These are phyloP conservation scores for Pardalotus punctatus DNA, from an alignment of 2,113 vertebrate genomes.

Conservation along the genomic window DNA sequence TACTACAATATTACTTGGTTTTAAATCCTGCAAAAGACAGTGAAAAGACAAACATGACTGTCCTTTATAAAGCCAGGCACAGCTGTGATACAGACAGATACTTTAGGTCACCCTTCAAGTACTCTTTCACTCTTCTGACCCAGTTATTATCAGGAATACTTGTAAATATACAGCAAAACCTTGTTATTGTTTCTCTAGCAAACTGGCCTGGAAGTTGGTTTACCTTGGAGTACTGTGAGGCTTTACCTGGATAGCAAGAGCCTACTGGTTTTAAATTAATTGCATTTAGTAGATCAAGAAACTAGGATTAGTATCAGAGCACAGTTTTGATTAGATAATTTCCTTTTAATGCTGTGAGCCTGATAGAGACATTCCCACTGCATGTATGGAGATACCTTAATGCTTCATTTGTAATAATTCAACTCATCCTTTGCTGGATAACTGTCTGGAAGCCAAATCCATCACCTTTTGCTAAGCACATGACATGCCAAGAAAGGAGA, in stretches of 20 bases:
- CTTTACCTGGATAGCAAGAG: neutral
- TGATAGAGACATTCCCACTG: neutral
- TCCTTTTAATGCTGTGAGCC: neutral
- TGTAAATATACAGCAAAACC: neutral
- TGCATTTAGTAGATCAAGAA: neutral
- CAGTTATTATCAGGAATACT: neutral
- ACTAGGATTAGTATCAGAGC: neutral
- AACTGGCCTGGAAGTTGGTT: neutral
- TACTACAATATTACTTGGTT: constrained; percentile 99
- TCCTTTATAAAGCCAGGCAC: neutral
- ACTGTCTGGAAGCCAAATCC: neutral
- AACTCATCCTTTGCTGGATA: neutral
- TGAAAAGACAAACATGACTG: neutral
- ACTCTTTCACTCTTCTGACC: neutral
- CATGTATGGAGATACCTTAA: accelerated
- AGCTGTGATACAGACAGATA: neutral
- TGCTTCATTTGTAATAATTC: neutral
- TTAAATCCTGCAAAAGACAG: constrained; percentile 85
- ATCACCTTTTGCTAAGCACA: neutral
- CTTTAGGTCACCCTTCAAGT: neutral
- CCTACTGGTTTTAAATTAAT: neutral
- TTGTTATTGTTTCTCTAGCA: neutral
- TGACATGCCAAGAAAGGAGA: neutral
- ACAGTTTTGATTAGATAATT: neutral
- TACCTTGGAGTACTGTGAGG: neutral